Evolutionary conservation across 2,888 invertebrate species (phyloP).

Genomic region (Oxystoma pomonae): DNA sequence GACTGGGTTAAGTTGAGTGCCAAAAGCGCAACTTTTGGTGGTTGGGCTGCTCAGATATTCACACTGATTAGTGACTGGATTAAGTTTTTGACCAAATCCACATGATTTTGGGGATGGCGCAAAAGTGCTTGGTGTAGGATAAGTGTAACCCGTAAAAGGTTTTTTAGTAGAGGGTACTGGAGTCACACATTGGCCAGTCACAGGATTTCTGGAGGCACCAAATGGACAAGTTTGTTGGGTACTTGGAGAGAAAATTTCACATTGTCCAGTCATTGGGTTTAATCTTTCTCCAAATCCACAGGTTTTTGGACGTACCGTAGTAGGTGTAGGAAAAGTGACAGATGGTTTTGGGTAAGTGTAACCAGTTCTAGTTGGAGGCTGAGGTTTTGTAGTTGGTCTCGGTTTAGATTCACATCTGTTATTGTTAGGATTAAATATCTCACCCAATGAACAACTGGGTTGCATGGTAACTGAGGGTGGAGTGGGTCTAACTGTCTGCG

Average conservation of each 20-base stretch:
- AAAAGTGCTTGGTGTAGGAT: slow-evolving; percentile 23
- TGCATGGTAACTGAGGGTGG: slow-evolving; percentile 7
- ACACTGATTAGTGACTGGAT: slow-evolving; percentile 9
- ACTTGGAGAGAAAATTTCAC: slow-evolving; percentile 6
- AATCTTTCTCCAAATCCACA: slow-evolving; percentile 31
- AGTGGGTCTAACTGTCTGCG: slow-evolving; percentile 3
- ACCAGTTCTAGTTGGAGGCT: slow-evolving; percentile 6
- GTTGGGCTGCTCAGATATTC: slow-evolving; percentile 7
- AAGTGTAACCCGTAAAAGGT: slow-evolving; percentile 14
- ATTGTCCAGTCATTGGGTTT: slow-evolving; percentile 5
- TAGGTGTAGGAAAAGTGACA: slow-evolving; percentile 5
- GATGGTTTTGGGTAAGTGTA: slow-evolving; percentile 19
- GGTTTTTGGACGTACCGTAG: slow-evolving; percentile 30
- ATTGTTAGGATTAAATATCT: slow-evolving; percentile 12
- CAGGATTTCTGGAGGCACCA: not conserved
- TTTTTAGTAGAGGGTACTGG: not conserved
- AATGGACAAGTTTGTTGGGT: slow-evolving; percentile 20
- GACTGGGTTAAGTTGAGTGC: slow-evolving; percentile 15
- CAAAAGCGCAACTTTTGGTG: slow-evolving; percentile 21
- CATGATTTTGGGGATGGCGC: slow-evolving; percentile 5
- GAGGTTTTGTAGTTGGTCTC: not conserved
- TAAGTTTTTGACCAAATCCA: slow-evolving; percentile 10
- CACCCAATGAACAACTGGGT: slow-evolving; percentile 12
- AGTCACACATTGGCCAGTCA: not conserved
- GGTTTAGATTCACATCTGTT: slow-evolving; percentile 14